phyloP scores from a whole-genome alignment of 2,888 invertebrate species.

The Cactoblastis cactorum region DNA sequence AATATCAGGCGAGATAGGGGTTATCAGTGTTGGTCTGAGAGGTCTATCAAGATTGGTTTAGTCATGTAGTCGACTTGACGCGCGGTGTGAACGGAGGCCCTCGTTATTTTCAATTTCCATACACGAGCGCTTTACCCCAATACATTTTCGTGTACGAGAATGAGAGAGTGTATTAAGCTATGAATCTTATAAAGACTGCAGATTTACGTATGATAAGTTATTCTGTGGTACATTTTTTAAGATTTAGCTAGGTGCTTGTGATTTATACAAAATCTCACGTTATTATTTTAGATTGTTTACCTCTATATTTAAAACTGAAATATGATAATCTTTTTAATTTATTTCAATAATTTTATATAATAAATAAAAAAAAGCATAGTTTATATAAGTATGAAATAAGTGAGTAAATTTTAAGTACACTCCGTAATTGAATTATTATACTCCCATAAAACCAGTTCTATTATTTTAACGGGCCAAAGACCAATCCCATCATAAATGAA shows the following conservation, averaged over 20 bases:
- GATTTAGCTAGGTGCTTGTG: background rate
- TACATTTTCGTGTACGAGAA: slow-evolving; percentile 64
- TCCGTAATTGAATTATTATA: background rate
- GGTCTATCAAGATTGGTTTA: slow-evolving; percentile 61
- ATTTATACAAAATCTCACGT: background rate
- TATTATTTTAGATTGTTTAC: background rate
- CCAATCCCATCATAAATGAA: slow-evolving; percentile 8
- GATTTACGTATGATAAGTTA: slow-evolving; percentile 43
- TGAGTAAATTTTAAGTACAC: background rate
- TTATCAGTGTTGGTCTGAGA: slow-evolving; percentile 47
- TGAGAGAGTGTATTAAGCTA: slow-evolving; percentile 71
- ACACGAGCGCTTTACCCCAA: slow-evolving; percentile 66
- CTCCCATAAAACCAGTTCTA: background rate
- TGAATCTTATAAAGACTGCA: slow-evolving; percentile 72
- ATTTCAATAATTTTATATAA: too few relatives aligned
- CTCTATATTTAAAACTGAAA: background rate
- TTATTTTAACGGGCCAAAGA: background rate
- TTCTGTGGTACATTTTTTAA: background rate
- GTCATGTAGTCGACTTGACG: slow-evolving; percentile 64
- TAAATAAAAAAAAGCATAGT: too few relatives aligned
- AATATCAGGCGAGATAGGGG: slow-evolving; percentile 55
- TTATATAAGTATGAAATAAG: background rate
- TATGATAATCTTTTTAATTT: too few relatives aligned
- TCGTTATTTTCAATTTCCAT: slow-evolving; percentile 80
- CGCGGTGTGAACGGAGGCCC: slow-evolving; percentile 71